Percentiles rank a stretch among this genome's conserved stretches.
Conservation (phyloP, 2,113 vertebrate genomes). For the Grus americana region DNA sequence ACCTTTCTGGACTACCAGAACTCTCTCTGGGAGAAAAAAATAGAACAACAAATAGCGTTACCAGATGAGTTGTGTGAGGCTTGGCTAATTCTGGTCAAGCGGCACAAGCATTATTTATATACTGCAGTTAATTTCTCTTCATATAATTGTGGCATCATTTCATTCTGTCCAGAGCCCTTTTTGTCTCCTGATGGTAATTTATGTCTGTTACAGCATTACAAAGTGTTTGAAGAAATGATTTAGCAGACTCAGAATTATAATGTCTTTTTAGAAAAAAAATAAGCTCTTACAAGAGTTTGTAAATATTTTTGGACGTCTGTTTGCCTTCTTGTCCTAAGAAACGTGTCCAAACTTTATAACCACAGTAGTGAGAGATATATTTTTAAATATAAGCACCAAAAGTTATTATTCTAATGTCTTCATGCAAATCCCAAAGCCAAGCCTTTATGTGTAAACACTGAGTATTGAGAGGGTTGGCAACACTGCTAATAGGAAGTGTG, state of each 20-base stretch:
- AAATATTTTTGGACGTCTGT: constrained; percentile 6
- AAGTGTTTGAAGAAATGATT: constrained; percentile 11
- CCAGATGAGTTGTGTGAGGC: constrained; percentile 6
- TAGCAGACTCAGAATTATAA: not conserved
- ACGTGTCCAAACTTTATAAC: not conserved
- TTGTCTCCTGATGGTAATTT: constrained; percentile 24
- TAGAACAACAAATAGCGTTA: not conserved
- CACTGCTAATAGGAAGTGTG: not conserved
- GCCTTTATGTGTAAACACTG: not conserved
- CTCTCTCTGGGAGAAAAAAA: constrained; percentile 22
- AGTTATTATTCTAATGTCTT: not conserved
- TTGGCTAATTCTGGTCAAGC: constrained; percentile 22
- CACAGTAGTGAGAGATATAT: not conserved
- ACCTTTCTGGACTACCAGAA: not conserved
- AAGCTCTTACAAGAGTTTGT: not conserved
- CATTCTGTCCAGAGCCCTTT: constrained; percentile 22
- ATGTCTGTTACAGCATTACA: constrained; percentile 31
- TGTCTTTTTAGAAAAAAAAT: not conserved
- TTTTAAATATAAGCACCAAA: not conserved
- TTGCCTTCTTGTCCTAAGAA: not conserved
- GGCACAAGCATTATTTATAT: constrained; percentile 18
- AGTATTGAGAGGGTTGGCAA: not conserved
- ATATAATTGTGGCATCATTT: not conserved
- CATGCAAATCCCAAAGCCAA: not conserved
- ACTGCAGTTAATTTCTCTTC: not conserved